Conservation (phyloP, 2,113 vertebrate species). For the Petrocephalus zakoni region DNA sequence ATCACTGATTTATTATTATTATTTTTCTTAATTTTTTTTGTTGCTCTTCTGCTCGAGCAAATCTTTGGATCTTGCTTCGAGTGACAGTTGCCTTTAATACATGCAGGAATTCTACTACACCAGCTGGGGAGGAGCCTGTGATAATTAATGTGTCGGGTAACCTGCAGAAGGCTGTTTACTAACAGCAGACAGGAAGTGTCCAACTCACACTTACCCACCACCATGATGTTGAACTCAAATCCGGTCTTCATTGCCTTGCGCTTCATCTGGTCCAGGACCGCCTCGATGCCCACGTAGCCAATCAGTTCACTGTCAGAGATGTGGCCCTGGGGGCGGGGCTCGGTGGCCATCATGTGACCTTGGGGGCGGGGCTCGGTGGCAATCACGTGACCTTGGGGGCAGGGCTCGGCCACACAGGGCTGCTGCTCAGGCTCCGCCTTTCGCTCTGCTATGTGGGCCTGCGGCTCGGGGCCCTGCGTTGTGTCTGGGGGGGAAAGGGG, state of each 20-base stretch:
- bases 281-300: conserved; percentile 87
- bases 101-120: background rate
- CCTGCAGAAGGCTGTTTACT: background rate
- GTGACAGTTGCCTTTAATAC: background rate
- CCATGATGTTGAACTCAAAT: conserved; percentile 97
- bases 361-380: conserved; percentile 31
- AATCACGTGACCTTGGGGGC: conserved; percentile 6
- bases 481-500: conserved; percentile 36
- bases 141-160: background rate
- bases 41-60: background rate
- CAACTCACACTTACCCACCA: conserved; percentile 75
- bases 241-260: conserved; percentile 91
- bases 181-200: background rate
- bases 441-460: conserved; percentile 51
- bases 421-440: conserved; percentile 16
- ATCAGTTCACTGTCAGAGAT: conserved; percentile 63
- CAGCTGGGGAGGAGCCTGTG: background rate
- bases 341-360: conserved; percentile 9
- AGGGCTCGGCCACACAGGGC: conserved; percentile 21
- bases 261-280: conserved; percentile 90
- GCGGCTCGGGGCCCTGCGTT: conserved; percentile 33
- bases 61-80: background rate
- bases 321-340: conserved; percentile 30
- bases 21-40: no score
- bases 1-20: no score